Evolutionary conservation across 2,797 vertebrate genomes (phyloP).

Genomic region (Melanotaenia boesemani): DNA sequence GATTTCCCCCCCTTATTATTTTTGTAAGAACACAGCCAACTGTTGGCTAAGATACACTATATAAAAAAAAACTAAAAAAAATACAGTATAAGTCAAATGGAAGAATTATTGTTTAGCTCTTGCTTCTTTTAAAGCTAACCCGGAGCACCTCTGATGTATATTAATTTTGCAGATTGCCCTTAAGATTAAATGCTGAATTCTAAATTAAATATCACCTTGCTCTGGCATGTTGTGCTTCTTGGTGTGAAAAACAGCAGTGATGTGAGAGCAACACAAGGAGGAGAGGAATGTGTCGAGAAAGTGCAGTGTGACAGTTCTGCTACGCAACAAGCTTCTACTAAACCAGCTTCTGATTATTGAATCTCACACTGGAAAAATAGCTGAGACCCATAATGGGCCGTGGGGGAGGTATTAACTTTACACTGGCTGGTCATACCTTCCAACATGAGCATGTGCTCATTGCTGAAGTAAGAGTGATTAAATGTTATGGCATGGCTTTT

Average conservation of each 20-base stretch:
- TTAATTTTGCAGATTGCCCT: conserved; percentile 18
- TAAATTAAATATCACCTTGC: conserved; percentile 48
- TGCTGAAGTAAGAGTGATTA: conserved; percentile 40
- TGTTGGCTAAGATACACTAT: conserved; percentile 25
- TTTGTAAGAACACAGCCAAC: conserved; percentile 44
- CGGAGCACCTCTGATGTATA: conserved; percentile 2
- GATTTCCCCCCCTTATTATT: conserved; percentile 44
- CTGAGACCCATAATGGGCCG: background rate
- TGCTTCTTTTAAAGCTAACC: conserved; percentile 8
- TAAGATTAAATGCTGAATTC: conserved; percentile 23
- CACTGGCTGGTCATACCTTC: conserved; percentile 9
- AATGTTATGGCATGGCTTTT: conserved; percentile 30
- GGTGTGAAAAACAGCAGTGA: conserved; percentile 60
- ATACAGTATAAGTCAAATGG: conserved; percentile 2
- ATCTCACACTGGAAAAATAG: conserved; percentile 12
- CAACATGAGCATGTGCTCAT: conserved; percentile 36
- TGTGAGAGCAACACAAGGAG: conserved; percentile 64
- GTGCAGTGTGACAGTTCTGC: conserved; percentile 60
- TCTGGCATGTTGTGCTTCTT: conserved; percentile 38
- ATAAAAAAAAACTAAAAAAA: conserved; percentile 20
- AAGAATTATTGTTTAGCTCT: conserved; percentile 16
- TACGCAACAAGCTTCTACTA: conserved; percentile 38
- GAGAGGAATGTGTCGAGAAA: conserved; percentile 74
- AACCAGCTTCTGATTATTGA: conserved; percentile 31
- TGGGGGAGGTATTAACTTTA: conserved; percentile 11